These are phyloP conservation scores for Ophioderma brevispina DNA, from an alignment of 35 echinoderm and acorn worm species.

Conservation along the genomic window DNA sequence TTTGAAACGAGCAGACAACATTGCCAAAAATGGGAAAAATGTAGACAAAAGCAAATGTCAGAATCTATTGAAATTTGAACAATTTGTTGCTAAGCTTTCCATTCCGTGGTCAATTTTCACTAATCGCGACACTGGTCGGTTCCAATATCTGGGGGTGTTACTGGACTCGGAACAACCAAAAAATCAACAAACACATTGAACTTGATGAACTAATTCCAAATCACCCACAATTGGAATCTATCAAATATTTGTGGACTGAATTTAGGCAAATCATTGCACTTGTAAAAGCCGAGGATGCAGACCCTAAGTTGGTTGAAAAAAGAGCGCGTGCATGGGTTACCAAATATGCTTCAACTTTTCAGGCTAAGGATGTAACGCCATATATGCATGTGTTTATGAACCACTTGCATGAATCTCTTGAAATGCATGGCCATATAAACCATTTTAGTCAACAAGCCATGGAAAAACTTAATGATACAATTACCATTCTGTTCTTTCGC, in stretches of 20 bases:
- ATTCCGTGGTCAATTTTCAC: constrained; percentile 50
- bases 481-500: constrained; percentile 16
- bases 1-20: constrained; percentile 22
- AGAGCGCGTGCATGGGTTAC: not conserved
- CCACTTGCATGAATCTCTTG: constrained; percentile 11
- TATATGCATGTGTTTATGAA: constrained; percentile 39
- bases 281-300: not conserved
- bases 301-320: not conserved
- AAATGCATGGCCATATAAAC: constrained; percentile 5
- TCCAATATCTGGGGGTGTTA: not conserved
- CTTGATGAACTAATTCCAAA: not conserved
- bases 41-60: constrained; percentile 27
- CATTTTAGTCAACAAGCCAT: constrained; percentile 28
- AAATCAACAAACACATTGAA: constrained; percentile 12
- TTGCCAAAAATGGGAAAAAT: constrained; percentile 33
- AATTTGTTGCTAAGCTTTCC: constrained; percentile 26
- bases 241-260: not conserved
- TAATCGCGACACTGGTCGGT: not conserved
- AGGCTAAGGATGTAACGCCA: constrained; percentile 13
- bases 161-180: not conserved
- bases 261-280: not conserved
- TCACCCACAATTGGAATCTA: not conserved
- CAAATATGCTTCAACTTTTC: not conserved
- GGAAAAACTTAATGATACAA: constrained; percentile 46
- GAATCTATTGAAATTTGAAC: constrained; percentile 35